A percentile compares a stretch with the other conserved stretches of the same genome.
phyloP scores from a whole-genome alignment of 2,113 vertebrate genomes.

The Arenaria interpres region DNA sequence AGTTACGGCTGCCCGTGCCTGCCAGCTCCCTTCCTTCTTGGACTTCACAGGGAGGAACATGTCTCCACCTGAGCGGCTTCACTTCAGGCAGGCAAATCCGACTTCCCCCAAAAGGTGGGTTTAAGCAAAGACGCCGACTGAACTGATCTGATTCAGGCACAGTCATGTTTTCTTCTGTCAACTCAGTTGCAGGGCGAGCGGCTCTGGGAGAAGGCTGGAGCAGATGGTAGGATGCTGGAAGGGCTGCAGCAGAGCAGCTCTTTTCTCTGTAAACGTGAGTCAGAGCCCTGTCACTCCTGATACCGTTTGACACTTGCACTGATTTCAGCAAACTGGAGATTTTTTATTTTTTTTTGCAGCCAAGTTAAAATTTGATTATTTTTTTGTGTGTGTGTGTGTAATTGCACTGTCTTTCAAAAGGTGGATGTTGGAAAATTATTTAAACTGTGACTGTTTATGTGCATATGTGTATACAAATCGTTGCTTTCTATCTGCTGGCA shows the following conservation, averaged over 20 bases:
- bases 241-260: slow-evolving; percentile 14
- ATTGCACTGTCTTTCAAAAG: not conserved
- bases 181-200: slow-evolving; percentile 26
- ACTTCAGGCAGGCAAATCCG: not conserved
- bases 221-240: slow-evolving; percentile 48
- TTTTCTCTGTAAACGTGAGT: slow-evolving; percentile 48
- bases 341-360: not conserved
- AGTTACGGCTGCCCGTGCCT: not conserved
- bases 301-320: slow-evolving; percentile 3
- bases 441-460: not conserved
- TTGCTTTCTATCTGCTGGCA: slow-evolving; percentile 10
- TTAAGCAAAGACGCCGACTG: not conserved
- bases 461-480: not conserved
- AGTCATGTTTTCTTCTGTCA: slow-evolving; percentile 26
- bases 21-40: not conserved
- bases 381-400: not conserved
- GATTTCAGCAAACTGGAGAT: slow-evolving; percentile 5
- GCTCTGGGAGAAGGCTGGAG: slow-evolving; percentile 15
- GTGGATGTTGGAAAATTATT: not conserved
- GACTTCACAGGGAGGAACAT: not conserved
- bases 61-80: not conserved
- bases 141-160: not conserved
- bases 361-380: not conserved
- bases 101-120: not conserved
- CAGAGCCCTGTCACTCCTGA: slow-evolving; percentile 23